Conservation (phyloP, 2,888 invertebrate genomes). For the Lasius fuliginosus region DNA sequence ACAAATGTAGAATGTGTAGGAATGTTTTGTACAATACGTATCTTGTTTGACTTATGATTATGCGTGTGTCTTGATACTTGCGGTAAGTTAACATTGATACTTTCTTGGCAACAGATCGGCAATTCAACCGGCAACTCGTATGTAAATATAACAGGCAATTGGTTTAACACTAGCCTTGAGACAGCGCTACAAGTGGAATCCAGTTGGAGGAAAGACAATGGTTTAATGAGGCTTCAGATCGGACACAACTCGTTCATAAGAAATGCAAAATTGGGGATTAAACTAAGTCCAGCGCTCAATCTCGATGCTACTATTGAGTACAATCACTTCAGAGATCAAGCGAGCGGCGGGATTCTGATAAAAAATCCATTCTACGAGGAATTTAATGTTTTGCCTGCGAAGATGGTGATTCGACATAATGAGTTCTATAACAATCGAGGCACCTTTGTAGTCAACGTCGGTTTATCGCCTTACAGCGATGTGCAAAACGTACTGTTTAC, state of each 20-base stretch:
- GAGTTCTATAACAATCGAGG: conserved; percentile 96
- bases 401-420: conserved; percentile 93
- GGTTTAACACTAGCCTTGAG: conserved; percentile 92
- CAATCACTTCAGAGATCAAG: conserved; percentile 95
- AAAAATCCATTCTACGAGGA: conserved; percentile 94
- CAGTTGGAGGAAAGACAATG: conserved; percentile 91
- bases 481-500: conserved; percentile 94
- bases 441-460: conserved; percentile 94
- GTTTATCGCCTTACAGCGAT: conserved; percentile 95
- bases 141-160: conserved; percentile 97
- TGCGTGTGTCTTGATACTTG: not conserved
- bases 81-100: not conserved
- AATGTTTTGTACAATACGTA: not conserved
- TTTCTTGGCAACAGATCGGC: conserved; percentile 88
- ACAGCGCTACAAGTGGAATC: conserved; percentile 96
- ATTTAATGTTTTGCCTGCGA: conserved; percentile 91
- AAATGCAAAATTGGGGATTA: conserved; percentile 92
- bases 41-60: not conserved
- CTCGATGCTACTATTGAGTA: conserved; percentile 93
- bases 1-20: not conserved
- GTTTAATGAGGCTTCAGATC: conserved; percentile 90
- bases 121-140: conserved; percentile 95
- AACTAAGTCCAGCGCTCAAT: conserved; percentile 94
- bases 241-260: conserved; percentile 95
- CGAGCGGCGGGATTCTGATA: conserved; percentile 94